Conservation (phyloP, 2,888 invertebrate species). For the Conchocele bisecta region DNA sequence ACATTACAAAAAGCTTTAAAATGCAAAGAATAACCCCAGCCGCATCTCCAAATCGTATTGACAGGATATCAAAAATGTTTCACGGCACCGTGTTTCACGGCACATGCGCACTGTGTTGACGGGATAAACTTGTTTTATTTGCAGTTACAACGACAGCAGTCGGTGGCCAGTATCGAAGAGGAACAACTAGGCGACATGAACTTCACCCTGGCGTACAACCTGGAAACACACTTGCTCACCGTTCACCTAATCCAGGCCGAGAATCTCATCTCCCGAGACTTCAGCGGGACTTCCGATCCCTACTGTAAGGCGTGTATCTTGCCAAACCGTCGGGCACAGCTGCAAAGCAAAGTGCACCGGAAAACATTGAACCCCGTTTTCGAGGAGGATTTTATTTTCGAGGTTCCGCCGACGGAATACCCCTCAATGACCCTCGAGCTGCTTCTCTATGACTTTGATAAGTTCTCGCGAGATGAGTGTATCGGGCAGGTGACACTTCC, state of each 20-base stretch:
- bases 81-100: no score
- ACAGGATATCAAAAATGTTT: no score
- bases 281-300: slow-evolving; percentile 84
- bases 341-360: slow-evolving; percentile 85
- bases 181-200: slow-evolving; percentile 87
- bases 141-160: slow-evolving; percentile 72
- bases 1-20: no score
- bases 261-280: slow-evolving; percentile 77
- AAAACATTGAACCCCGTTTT: slow-evolving; percentile 88
- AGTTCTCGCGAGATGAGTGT: slow-evolving; percentile 86
- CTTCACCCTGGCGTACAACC: slow-evolving; percentile 86
- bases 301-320: slow-evolving; percentile 94
- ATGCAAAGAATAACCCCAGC: no score
- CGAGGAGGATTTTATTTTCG: slow-evolving; percentile 88
- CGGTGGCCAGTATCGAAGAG: slow-evolving; percentile 82
- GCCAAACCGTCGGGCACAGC: slow-evolving; percentile 86
- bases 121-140: no score
- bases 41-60: no score
- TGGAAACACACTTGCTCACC: slow-evolving; percentile 86
- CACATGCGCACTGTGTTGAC: no score
- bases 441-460: slow-evolving; percentile 87
- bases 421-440: slow-evolving; percentile 86
- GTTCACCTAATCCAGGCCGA: slow-evolving; percentile 87
- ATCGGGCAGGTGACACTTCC: slow-evolving; percentile 86
- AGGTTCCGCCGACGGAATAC: slow-evolving; percentile 84